Conservation (phyloP, 2,113 vertebrate genomes). For the Vulpes ferrilata region DNA sequence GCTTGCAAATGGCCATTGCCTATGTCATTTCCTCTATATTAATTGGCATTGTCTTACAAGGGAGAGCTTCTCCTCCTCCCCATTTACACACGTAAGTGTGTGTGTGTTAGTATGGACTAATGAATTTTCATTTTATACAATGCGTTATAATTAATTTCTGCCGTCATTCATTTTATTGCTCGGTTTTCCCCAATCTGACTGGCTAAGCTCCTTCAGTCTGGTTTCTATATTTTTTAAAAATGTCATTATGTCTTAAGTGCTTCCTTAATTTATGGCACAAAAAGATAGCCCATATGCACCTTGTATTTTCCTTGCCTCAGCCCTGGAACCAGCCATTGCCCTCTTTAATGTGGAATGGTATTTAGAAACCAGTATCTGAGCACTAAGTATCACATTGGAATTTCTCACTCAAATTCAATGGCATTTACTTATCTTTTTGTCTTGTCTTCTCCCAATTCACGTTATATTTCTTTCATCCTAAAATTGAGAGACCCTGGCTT, state of each 20-base stretch:
- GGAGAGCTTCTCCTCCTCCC: neutral
- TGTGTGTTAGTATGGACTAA: neutral
- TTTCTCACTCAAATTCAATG: neutral
- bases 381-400: neutral
- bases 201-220: neutral
- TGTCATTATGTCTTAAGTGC: neutral
- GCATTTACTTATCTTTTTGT: neutral
- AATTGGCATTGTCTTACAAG: neutral
- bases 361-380: neutral
- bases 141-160: neutral
- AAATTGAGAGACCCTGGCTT: neutral
- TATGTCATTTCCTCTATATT: constrained; percentile 26
- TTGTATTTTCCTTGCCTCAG: neutral
- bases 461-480: neutral
- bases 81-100: neutral
- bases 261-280: neutral
- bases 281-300: neutral
- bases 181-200: neutral
- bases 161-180: constrained; percentile 3
- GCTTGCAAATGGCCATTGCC: neutral
- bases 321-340: neutral
- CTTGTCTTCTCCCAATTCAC: neutral
- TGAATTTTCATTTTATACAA: neutral
- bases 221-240: constrained; percentile 1
- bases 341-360: neutral